phyloP scores from a whole-genome alignment of 2,113 vertebrate genomes.

The Phylloscopus whistleri region DNA sequence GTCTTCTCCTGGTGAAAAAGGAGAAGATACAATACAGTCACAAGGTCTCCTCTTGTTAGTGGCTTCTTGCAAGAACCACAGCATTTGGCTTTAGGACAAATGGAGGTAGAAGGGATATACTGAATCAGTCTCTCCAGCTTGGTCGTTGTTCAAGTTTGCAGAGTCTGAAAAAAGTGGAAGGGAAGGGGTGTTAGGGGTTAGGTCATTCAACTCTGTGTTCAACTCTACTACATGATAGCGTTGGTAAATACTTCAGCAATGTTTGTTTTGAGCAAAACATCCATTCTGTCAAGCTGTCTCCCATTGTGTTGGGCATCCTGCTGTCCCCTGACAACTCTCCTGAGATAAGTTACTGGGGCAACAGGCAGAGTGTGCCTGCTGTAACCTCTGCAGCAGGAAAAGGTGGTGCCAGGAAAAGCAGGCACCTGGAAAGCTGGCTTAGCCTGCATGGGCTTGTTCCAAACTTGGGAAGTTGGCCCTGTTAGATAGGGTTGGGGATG shows the following conservation, averaged over 20 bases:
- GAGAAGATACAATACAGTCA: background rate
- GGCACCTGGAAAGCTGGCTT: background rate
- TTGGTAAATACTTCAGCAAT: background rate
- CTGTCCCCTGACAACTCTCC: background rate
- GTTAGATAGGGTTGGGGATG: background rate
- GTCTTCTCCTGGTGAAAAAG: background rate
- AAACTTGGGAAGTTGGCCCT: background rate
- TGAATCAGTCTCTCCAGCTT: background rate
- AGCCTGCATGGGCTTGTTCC: background rate
- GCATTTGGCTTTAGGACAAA: background rate
- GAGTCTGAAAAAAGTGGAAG: background rate
- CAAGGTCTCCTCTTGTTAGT: background rate
- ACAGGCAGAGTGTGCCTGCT: background rate
- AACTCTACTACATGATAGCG: fast-evolving
- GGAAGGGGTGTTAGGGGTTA: background rate
- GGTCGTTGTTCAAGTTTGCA: background rate
- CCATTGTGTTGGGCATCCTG: background rate
- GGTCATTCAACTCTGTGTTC: background rate
- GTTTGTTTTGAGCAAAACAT: background rate
- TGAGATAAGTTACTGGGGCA: background rate
- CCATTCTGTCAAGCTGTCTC: background rate
- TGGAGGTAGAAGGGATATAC: background rate
- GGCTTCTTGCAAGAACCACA: background rate
- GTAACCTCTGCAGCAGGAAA: background rate
- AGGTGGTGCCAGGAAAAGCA: background rate